Percentiles rank a stretch among this genome's conserved stretches.
These are phyloP conservation scores for Parazoanthus swiftii DNA, from an alignment of 92 coral and sea anemone species.

Conservation along the genomic window DNA sequence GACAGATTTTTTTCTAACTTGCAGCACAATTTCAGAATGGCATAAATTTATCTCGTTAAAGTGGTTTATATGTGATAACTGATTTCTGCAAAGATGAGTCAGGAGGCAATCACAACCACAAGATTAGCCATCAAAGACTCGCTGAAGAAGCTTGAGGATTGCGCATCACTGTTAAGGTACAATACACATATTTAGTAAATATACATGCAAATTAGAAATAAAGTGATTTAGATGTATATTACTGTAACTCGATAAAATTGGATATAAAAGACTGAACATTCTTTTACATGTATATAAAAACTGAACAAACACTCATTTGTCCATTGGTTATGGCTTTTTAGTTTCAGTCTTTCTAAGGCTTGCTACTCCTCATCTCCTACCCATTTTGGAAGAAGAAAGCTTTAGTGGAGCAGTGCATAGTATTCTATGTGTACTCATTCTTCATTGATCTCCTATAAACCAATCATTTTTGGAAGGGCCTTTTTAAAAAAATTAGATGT, in stretches of 20 bases:
- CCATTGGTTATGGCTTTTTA: too few relatives aligned
- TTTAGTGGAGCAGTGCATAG: too few relatives aligned
- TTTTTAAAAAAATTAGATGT: too few relatives aligned
- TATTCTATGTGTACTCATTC: too few relatives aligned
- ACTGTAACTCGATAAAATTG: neutral
- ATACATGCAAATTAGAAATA: neutral
- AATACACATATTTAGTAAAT: neutral
- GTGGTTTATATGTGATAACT: neutral
- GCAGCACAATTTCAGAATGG: conserved; percentile 12
- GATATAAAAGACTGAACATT: neutral
- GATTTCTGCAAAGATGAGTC: conserved; percentile 58
- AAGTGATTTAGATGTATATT: neutral
- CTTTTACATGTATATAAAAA: too few relatives aligned
- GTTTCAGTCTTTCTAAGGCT: too few relatives aligned
- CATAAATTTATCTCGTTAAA: neutral
- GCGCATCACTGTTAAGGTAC: conserved; percentile 76
- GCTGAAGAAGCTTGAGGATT: conserved; percentile 81
- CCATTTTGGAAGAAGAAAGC: too few relatives aligned
- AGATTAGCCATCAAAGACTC: conserved; percentile 86
- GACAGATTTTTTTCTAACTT: too few relatives aligned
- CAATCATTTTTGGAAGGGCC: too few relatives aligned
- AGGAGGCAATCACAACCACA: conserved; percentile 72
- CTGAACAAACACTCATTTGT: too few relatives aligned
- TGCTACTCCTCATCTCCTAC: too few relatives aligned
- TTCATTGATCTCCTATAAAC: too few relatives aligned